These are phyloP conservation scores for Cyclophora punctaria DNA, from an alignment of 2,888 invertebrate genomes.

Conservation along the genomic window DNA sequence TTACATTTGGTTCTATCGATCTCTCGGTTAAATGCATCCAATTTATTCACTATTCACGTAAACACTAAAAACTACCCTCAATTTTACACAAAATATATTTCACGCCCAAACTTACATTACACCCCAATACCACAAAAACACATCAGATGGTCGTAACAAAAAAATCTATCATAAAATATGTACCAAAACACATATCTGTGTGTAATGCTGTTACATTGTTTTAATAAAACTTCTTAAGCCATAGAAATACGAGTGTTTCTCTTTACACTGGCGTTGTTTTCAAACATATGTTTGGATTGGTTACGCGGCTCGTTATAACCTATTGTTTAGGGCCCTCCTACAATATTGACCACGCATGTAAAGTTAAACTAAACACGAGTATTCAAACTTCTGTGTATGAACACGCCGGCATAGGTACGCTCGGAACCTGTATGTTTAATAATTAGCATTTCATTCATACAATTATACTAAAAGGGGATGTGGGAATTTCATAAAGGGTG, in stretches of 20 bases:
- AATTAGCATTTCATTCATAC: no score
- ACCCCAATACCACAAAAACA: background rate
- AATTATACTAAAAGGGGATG: no score
- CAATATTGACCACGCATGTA: conserved; percentile 13
- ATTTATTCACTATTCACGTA: no score
- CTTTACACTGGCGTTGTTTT: conserved; percentile 11
- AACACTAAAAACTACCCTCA: no score
- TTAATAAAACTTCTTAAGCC: conserved; percentile 37
- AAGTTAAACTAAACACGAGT: conserved; percentile 8
- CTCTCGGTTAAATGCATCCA: no score
- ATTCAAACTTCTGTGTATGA: conserved; percentile 10
- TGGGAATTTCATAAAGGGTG: no score
- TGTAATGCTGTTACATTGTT: conserved; percentile 24
- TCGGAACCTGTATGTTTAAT: no score
- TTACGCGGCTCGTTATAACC: conserved; percentile 12
- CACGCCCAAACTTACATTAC: no score
- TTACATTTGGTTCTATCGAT: no score
- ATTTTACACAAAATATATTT: no score
- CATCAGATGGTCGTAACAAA: background rate
- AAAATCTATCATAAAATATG: background rate
- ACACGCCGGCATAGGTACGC: conserved; percentile 2
- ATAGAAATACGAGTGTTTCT: conserved; percentile 22
- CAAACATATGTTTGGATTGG: conserved; percentile 15
- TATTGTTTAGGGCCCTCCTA: conserved; percentile 9
- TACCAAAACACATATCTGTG: conserved; percentile 6